Evolutionary conservation across 2,888 invertebrate species (phyloP).

Genomic region (Lysandra coridon): DNA sequence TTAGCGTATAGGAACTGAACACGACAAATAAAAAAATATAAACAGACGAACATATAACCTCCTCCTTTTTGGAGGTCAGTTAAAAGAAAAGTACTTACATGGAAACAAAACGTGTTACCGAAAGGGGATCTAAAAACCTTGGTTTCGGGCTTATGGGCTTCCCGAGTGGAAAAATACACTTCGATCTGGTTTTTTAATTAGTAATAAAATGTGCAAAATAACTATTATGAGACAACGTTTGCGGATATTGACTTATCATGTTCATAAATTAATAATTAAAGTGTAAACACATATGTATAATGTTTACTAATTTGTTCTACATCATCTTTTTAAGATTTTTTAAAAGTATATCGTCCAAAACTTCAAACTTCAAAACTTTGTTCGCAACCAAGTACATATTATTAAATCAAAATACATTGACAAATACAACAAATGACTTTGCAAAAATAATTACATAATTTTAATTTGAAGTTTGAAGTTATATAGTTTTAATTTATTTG

Average conservation of each 20-base stretch:
- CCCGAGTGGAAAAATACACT: not conserved
- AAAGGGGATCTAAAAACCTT: not conserved
- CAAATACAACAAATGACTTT: too few relatives aligned
- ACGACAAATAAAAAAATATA: not conserved
- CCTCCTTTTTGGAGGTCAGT: too few relatives aligned
- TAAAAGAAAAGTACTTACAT: not conserved
- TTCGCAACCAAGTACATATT: too few relatives aligned
- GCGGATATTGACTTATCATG: not conserved
- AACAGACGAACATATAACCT: too few relatives aligned
- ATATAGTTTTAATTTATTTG: not conserved
- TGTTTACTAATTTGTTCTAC: not conserved
- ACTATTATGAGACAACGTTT: not conserved
- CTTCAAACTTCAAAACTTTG: too few relatives aligned
- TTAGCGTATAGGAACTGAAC: not conserved
- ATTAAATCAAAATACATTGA: too few relatives aligned
- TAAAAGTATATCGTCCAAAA: too few relatives aligned
- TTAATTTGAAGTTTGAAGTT: too few relatives aligned
- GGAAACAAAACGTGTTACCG: not conserved
- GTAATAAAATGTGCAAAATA: conserved; percentile 2
- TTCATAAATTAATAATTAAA: not conserved
- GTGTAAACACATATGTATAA: not conserved
- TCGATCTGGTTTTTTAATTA: not conserved
- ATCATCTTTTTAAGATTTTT: too few relatives aligned
- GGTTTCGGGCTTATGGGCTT: not conserved
- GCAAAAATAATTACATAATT: too few relatives aligned